Conservation (phyloP, 1,140 invertebrate genomes). For the Tetraneura akinire region DNA sequence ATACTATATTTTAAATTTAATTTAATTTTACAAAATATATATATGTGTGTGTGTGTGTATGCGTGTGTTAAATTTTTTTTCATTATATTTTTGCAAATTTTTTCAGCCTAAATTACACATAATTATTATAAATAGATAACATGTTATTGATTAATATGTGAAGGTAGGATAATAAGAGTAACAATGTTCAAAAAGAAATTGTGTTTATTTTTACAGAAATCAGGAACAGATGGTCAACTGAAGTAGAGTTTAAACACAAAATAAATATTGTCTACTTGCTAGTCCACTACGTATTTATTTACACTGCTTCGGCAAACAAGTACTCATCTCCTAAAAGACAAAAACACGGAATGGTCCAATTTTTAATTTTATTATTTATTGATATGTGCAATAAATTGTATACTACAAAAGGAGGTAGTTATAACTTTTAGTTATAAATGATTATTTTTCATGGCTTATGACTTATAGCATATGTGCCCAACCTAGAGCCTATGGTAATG, state of each 20-base stretch:
- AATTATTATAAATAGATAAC: background rate
- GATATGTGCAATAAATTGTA: constrained; percentile 41
- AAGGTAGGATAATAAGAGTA: background rate
- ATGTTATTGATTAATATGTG: background rate
- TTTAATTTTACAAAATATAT: background rate
- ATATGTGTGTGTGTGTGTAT: background rate
- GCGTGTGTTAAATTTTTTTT: background rate
- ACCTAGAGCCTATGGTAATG: too few species aligned
- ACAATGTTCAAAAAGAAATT: constrained; percentile 31
- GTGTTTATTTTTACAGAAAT: constrained; percentile 50
- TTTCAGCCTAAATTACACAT: constrained; percentile 13
- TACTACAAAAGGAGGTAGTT: constrained; percentile 16
- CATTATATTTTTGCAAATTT: background rate
- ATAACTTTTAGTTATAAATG: constrained; percentile 1
- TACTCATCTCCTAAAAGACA: constrained; percentile 26
- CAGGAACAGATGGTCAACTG: constrained; percentile 49
- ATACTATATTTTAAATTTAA: background rate
- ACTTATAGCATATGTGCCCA: background rate
- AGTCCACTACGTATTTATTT: constrained; percentile 22
- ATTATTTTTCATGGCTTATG: background rate
- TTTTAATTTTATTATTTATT: constrained; percentile 15
- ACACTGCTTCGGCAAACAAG: constrained; percentile 38
- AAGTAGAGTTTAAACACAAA: constrained; percentile 43
- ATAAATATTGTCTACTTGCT: constrained; percentile 43
- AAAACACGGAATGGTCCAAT: constrained; percentile 38